A percentile compares a stretch with the other conserved stretches of the same genome.
phyloP scores from a whole-genome alignment of 2,888 invertebrate genomes.

The Phymatocera aterrima region DNA sequence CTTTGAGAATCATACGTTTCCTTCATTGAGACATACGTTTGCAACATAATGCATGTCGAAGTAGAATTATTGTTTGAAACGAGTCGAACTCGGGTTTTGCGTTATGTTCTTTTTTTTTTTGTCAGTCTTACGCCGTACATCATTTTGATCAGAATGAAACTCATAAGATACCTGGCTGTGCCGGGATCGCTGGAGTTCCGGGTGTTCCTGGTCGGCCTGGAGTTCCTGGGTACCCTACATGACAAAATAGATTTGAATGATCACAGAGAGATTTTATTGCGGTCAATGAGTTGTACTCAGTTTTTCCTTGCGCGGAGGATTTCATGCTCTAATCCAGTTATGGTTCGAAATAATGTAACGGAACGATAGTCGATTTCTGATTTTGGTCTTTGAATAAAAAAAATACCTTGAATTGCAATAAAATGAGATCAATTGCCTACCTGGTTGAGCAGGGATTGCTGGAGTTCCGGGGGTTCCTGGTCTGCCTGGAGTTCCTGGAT shows the following conservation, averaged over 20 bases:
- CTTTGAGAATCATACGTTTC: slow-evolving; percentile 3
- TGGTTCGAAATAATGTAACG: no score
- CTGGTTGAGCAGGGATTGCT: slow-evolving; percentile 53
- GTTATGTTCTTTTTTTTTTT: not conserved
- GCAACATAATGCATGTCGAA: no score
- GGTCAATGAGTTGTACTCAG: not conserved
- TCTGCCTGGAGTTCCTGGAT: slow-evolving; percentile 61
- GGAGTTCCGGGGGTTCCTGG: slow-evolving; percentile 56
- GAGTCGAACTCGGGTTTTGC: not conserved
- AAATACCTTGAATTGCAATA: no score
- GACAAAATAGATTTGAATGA: slow-evolving; percentile 54
- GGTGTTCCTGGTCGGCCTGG: slow-evolving; percentile 54
- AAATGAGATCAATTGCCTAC: not conserved
- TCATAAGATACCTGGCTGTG: slow-evolving; percentile 40
- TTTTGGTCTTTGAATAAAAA: no score
- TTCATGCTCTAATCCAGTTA: no score
- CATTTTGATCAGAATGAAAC: not conserved
- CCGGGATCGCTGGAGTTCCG: slow-evolving; percentile 51
- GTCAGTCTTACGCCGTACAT: not conserved
- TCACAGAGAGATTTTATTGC: not conserved
- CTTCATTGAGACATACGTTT: not conserved
- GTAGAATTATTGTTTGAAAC: not conserved
- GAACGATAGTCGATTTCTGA: no score
- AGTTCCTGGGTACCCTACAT: slow-evolving; percentile 47
- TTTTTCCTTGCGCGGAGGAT: no score